Base-by-base conservation (phyloP, 2,113 vertebrate genomes). In the Puntigrus tetrazona region DNA sequence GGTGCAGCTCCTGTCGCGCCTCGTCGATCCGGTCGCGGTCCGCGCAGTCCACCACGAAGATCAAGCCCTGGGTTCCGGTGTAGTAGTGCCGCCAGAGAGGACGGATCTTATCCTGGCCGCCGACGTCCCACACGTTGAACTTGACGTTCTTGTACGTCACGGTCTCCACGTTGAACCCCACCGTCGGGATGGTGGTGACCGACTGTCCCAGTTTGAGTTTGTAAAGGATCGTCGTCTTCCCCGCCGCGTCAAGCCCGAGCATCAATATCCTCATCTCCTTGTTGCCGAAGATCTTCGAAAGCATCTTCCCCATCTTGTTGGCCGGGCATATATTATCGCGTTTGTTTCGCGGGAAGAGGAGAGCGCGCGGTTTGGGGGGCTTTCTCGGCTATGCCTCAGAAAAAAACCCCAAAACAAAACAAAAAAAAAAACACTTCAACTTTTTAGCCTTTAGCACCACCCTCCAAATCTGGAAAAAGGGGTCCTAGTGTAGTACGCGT, bases 251-350 rank as follows among this genome's bases (percentile, higher is more conserved):
- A 93, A 99, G 95, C 92, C 98, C 98, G 90, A 99, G 94, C 98
- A 99, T 99, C 95, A 99, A 92, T 95, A 99, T 98, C 93, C 98
- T 96, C 98, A 99, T 99, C 93, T 99, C 98, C 94, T 99, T 99
- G 96, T 98, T 99, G 89, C 97, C 97, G 91, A 99, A 99, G 91
- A 99, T 98, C 94, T 98, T 99, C 86, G 98, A 98, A 55, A 99
- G 94, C 95, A 98, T 94, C 93, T 99, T 99, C 92, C 98, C 98
- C 97, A 99, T 99, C 88, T 92, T 96, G 95, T 90, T 88, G 92
- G 82, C 72, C 92, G 91, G 90, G 91, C 94, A 94, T 94, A 94
- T 79, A 91, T 92, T 89, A 63, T n/a, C n/a, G n/a, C 10, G 41
- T 77, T 78, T 73, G 25, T 63, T 36, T n/a, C n/a, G 82, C 13